phyloP scores from a whole-genome alignment of 2,797 vertebrate genomes.

The Peromyscus aztecus region DNA sequence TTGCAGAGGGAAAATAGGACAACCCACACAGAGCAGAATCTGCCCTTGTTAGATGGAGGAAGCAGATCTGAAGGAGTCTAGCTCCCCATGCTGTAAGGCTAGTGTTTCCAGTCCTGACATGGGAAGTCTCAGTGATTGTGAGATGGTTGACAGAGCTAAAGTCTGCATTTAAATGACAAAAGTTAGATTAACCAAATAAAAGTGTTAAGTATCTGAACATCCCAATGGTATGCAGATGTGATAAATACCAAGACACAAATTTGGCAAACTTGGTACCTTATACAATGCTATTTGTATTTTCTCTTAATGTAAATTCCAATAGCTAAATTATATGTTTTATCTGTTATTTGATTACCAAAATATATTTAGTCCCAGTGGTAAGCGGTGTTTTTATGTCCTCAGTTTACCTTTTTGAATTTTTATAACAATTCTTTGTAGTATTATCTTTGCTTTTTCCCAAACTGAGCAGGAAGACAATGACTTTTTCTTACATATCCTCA shows the following conservation, averaged over 20 bases:
- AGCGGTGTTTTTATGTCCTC: not conserved
- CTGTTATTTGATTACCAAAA: conserved; percentile 2
- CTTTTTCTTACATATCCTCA: not conserved
- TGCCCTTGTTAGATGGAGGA: not conserved
- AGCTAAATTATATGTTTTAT: not conserved
- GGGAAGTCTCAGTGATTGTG: not conserved
- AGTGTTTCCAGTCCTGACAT: not conserved
- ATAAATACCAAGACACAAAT: not conserved
- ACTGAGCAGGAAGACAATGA: not conserved
- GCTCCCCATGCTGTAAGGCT: not conserved
- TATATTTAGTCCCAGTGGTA: not conserved
- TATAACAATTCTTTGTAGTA: not conserved
- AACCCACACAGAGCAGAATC: not conserved
- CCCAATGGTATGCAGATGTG: not conserved
- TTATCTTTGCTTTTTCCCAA: not conserved
- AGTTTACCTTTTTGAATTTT: not conserved
- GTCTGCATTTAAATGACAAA: not conserved
- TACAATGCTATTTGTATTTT: not conserved
- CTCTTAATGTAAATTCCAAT: not conserved
- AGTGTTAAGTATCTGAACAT: not conserved
- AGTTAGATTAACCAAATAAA: conserved; percentile 26
- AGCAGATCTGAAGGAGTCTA: not conserved
- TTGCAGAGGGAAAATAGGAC: not conserved
- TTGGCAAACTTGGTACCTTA: not conserved
- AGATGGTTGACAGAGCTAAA: not conserved